Percentiles rank a stretch among this genome's conserved stretches.
phyloP scores from a whole-genome alignment of 2,113 vertebrate species.

The Callithrix jacchus region DNA sequence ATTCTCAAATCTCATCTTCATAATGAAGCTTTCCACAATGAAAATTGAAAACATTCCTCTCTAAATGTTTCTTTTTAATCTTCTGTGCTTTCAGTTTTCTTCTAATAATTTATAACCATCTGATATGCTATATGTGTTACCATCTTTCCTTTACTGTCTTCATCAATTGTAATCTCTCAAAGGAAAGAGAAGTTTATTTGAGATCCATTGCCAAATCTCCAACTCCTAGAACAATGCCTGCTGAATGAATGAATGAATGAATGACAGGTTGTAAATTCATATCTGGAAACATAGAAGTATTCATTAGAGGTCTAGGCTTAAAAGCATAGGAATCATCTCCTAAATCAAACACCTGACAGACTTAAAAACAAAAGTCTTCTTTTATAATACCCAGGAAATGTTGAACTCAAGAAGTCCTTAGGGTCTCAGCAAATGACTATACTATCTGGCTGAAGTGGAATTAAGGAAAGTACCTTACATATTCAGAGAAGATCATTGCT shows the following conservation, averaged over 20 bases:
- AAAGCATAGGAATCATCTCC: conserved; percentile 55
- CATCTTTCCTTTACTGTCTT: not conserved
- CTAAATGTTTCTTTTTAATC: not conserved
- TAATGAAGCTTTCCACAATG: not conserved
- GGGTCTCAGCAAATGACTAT: conserved; percentile 2
- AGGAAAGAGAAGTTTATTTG: not conserved
- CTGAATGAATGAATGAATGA: not conserved
- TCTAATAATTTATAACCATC: not conserved
- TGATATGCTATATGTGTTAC: not conserved
- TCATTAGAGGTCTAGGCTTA: conserved; percentile 61
- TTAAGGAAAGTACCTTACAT: conserved; percentile 60
- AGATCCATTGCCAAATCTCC: not conserved
- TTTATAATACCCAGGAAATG: conserved; percentile 33
- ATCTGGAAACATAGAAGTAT: conserved; percentile 48
- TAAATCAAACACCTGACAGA: conserved; percentile 60
- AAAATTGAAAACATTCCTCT: not conserved
- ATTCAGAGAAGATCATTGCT: not conserved
- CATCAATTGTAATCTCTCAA: not conserved
- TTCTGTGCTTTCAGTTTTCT: not conserved
- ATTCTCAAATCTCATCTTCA: not conserved
- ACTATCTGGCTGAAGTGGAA: conserved; percentile 39
- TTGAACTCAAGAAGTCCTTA: conserved; percentile 49
- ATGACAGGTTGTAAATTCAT: not conserved
- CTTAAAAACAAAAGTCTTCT: not conserved
- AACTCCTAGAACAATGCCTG: not conserved